Percentiles rank a stretch among this genome's conserved stretches.
Conservation (phyloP, 37 sponge, comb jelly and placozoan species). For the Aphrocallistes beatrix region DNA sequence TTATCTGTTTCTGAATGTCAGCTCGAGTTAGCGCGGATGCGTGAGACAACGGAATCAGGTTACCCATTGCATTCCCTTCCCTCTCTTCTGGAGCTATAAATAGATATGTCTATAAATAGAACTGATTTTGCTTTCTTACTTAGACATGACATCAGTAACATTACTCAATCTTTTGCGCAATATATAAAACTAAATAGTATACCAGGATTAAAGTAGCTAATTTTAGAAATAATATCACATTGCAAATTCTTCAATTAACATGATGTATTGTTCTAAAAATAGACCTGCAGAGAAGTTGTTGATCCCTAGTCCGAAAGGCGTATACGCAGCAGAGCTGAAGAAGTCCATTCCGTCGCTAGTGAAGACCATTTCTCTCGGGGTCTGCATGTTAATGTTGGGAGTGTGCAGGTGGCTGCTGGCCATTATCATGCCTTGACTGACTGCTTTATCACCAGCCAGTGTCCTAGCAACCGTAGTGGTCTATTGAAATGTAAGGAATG, state of each 20-base stretch:
- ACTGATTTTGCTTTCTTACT: no score
- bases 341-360: neutral
- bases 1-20: neutral
- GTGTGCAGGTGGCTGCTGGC: constrained; percentile 2
- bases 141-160: no score
- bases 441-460: neutral
- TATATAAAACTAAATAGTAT: no score
- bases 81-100: neutral
- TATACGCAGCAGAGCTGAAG: neutral
- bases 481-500: neutral
- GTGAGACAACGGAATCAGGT: no score
- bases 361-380: neutral
- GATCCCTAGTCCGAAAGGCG: neutral
- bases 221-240: no score
- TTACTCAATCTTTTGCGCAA: no score
- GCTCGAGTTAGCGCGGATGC: neutral
- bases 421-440: neutral
- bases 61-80: no score
- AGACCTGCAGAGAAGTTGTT: constrained; percentile 1
- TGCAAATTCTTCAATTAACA: no score
- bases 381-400: neutral
- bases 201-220: no score
- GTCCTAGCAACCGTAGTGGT: neutral
- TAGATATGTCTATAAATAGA: no score
- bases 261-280: no score